These are phyloP conservation scores for Neuroterus valhalla DNA, from an alignment of 1,140 invertebrate species.

Conservation along the genomic window DNA sequence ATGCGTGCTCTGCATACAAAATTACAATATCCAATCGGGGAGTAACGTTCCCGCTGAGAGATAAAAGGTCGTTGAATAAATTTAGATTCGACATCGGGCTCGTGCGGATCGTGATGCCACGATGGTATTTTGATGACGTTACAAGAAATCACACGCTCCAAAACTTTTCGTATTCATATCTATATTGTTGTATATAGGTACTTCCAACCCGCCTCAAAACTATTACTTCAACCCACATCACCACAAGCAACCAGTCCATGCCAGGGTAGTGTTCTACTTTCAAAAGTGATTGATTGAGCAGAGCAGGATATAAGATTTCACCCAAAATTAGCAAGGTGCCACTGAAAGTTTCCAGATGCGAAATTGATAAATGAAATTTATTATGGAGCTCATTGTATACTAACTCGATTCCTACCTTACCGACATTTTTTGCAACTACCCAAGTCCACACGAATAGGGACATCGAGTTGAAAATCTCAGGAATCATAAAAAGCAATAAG, in stretches of 20 bases:
- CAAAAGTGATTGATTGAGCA: constrained; percentile 1
- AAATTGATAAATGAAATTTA: too few species aligned
- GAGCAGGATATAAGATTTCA: background rate
- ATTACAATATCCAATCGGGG: constrained; percentile 29
- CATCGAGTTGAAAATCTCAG: too few species aligned
- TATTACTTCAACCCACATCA: constrained; percentile 26
- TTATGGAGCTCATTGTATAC: too few species aligned
- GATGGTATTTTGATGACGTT: constrained; percentile 35
- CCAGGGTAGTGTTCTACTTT: background rate
- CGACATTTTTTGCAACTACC: too few species aligned
- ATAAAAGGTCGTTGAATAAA: constrained; percentile 29
- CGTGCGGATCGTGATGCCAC: constrained; percentile 32
- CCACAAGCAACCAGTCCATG: constrained; percentile 10
- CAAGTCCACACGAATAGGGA: too few species aligned
- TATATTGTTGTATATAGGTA: constrained; percentile 56
- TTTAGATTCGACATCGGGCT: constrained; percentile 17
- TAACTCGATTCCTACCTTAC: too few species aligned
- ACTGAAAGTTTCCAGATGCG: too few species aligned
- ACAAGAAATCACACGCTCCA: constrained; percentile 48
- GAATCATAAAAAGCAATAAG: too few species aligned
- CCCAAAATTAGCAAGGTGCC: too few species aligned
- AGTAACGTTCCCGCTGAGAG: constrained; percentile 26
- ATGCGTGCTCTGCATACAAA: constrained; percentile 29
- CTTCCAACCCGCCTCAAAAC: constrained; percentile 48
- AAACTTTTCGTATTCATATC: constrained; percentile 52